Base-by-base conservation (phyloP, 2,888 invertebrate species). In the Monoplex corrugatus region DNA sequence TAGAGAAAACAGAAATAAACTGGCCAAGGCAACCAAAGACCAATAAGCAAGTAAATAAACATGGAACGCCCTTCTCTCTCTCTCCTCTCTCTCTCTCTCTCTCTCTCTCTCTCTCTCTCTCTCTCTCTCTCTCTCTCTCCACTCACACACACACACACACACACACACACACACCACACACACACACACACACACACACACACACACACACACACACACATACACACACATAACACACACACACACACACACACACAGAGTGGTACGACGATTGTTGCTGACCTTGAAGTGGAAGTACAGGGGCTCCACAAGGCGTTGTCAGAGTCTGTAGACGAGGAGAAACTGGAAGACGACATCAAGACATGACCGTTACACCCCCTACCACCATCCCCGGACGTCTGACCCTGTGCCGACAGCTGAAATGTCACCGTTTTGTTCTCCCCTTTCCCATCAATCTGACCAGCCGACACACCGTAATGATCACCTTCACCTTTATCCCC, bases 401-500 rank as follows among this genome's bases (percentile, higher is more conserved):
- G 35, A 13, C 45, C 23, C 19, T 8, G 13, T 8, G 32, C 87
- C 57, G 40, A 72, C n/a, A 89, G 78, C n/a, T 87, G 84, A 78
- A 90, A 90, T 16, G 83, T 90, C 45, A 90, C 87, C 2, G 63
- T 45, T 38, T 89, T 85, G 13, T 84, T 78, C 35, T 68, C 82
- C 23, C 75, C 83, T 35, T 63, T 57, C 19, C 63, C 72, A 32
- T 86, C 32, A 10, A n/a, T 45, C 23, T 43, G 0, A 43, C 75
- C 40, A 28, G 40, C 63, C 6, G n/a, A 3, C 10, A 40, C 68
- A 2, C 23, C 16, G n/a, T 8, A 68, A 10, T 57, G 19, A 16
- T 16, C 28, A 35, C 32, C 40, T 2, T 32, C 35, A 19, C 6
- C 40, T 23, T 16, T 35, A 23, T 80, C 78, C 43, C 72, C 80